These are phyloP conservation scores for Sminthurinus aureus DNA, from an alignment of 2,888 invertebrate species.

Conservation along the genomic window DNA sequence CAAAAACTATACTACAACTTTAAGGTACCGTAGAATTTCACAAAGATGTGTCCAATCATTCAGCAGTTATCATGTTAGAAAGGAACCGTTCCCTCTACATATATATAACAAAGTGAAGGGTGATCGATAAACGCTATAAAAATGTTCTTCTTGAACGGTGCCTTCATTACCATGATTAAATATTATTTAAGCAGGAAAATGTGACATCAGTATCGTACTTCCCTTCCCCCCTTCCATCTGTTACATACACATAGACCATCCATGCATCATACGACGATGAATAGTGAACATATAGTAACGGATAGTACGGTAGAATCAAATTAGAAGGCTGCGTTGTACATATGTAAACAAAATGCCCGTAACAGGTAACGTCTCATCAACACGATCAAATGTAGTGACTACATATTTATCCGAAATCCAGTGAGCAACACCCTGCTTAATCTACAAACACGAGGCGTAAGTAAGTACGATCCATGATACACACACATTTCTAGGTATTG, in stretches of 20 bases:
- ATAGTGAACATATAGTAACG: background rate
- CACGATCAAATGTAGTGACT: background rate
- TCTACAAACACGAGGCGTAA: background rate
- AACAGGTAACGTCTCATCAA: too few relatives aligned
- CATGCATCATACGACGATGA: background rate
- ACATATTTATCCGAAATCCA: constrained; percentile 4
- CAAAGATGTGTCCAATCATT: too few relatives aligned
- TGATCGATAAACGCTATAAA: constrained; percentile 1
- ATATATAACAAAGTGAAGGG: background rate
- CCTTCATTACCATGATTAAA: background rate
- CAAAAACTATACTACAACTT: too few relatives aligned
- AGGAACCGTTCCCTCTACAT: too few relatives aligned
- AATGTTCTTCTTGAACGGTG: background rate
- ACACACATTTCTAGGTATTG: background rate
- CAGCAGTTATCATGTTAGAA: too few relatives aligned
- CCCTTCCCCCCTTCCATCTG: background rate
- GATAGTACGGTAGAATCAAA: too few relatives aligned
- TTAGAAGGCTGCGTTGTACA: too few relatives aligned
- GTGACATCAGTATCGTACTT: background rate
- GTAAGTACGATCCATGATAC: background rate
- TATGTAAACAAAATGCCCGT: too few relatives aligned
- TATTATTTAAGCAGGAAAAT: background rate
- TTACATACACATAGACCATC: background rate
- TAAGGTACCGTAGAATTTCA: too few relatives aligned
- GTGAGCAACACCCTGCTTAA: constrained; percentile 1